Evolutionary conservation across 2,113 vertebrate genomes (phyloP).

Genomic region (Spermophilus dauricus): DNA sequence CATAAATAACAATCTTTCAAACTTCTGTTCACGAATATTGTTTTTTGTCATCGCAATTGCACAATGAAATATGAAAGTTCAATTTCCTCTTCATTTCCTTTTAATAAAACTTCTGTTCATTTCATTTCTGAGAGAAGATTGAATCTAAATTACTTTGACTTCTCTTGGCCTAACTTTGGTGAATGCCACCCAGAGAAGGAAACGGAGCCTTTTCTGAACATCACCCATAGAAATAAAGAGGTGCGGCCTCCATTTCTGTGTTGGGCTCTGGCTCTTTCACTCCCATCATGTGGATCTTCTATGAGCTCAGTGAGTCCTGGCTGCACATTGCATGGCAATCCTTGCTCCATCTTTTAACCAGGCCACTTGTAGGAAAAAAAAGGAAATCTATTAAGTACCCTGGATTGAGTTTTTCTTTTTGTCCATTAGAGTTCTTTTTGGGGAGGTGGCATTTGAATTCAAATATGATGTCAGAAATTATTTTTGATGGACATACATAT

Average conservation of each 20-base stretch:
- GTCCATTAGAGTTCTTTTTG: neutral
- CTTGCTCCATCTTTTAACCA: neutral
- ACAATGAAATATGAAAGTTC: conserved; percentile 91
- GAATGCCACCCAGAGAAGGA: conserved; percentile 73
- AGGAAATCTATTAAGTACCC: neutral
- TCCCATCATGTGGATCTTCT: neutral
- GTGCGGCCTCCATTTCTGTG: neutral
- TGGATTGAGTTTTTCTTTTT: neutral
- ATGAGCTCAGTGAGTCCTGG: accelerated
- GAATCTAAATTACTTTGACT: conserved; percentile 92
- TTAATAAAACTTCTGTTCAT: conserved; percentile 91
- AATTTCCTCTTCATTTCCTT: conserved; percentile 93
- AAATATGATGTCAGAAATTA: neutral
- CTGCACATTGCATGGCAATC: neutral
- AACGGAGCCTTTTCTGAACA: conserved; percentile 78
- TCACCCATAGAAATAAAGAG: conserved; percentile 63
- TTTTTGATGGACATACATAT: neutral
- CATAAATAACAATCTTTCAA: conserved; percentile 87
- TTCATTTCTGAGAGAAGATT: conserved; percentile 90
- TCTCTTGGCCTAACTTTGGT: conserved; percentile 87
- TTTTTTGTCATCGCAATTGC: conserved; percentile 89
- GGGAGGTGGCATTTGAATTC: neutral
- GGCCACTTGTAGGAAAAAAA: neutral
- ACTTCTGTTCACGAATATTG: conserved; percentile 86
- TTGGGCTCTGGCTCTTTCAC: neutral